Base-by-base conservation (phyloP, 1,140 invertebrate genomes). In the Trichonephila clavata region DNA sequence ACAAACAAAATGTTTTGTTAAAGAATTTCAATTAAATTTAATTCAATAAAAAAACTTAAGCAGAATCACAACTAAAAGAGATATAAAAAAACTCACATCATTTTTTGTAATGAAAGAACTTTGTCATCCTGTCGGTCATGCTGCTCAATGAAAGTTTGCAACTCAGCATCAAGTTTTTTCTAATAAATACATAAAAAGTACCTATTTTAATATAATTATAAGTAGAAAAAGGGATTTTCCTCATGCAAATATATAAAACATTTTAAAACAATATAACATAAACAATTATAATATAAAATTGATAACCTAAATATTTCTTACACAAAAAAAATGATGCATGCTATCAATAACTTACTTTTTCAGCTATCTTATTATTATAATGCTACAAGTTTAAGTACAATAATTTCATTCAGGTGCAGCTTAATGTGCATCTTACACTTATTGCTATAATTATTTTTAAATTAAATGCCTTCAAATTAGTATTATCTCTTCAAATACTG, bases 41-140 rank as follows among this genome's bases (percentile, higher is more conserved):
- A 14, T 43, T 43, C 3, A 81, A 50, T 7, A 43, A 5, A 50
- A 20, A 20, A 4, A 20, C 1, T 16, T 8, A 16, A 20, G 39
- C 0, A 50, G 20, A 43, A 81, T 21, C 14, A 50, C 0, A 20
- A 2, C 6, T 43, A 14, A 18, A 81, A 39, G 4, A 39, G 39
- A 32, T 39, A 39, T 61, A 60, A 21, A 13, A 86, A 93, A 27
- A 90, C 93, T 94, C 94, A 96, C 96, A 96, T 90, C 93, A 96
- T 95, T 94, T 95, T 95, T 81, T 96, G 95, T 27, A 97, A 96
- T 95, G 97, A 97, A 39, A 96, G 96, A 84, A 98, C 96, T 95
- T 98, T 97, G 63, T 96, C 96, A 95, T 98, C 97, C 16, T 98
- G 95, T 57, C 97, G 96, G 94, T 96, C 96, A 95, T 97, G 97